Percentiles rank a stretch among this genome's conserved stretches.
Evolutionary conservation across 2,888 invertebrate species (phyloP).

Genomic region (Ferrisia virgata): DNA sequence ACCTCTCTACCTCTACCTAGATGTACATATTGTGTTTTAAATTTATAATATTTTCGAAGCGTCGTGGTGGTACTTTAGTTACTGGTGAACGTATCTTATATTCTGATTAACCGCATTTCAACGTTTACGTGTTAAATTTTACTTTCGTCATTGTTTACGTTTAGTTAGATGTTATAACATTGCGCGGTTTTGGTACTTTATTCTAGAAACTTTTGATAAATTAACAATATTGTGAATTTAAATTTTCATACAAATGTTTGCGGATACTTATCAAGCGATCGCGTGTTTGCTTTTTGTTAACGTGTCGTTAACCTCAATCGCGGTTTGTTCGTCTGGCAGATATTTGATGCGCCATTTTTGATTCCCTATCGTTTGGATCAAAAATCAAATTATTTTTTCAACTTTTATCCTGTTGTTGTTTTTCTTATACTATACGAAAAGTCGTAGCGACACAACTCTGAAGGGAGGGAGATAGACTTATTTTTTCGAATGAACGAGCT

Average conservation of each 20-base stretch:
- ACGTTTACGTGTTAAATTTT: not conserved
- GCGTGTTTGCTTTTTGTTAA: not conserved
- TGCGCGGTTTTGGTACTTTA: not conserved
- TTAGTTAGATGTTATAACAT: not conserved
- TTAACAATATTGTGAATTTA: not conserved
- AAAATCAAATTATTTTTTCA: no score
- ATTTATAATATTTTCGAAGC: not conserved
- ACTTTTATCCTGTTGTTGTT: no score
- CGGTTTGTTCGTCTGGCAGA: no score
- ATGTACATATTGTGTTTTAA: not conserved
- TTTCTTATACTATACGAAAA: no score
- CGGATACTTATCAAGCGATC: not conserved
- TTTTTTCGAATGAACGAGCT: no score
- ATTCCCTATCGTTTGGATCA: no score
- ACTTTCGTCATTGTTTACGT: not conserved
- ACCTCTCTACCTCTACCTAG: no score
- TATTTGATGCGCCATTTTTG: no score
- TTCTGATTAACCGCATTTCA: not conserved
- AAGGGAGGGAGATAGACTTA: no score
- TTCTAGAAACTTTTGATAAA: not conserved
- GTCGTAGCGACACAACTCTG: no score
- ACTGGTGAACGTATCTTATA: not conserved
- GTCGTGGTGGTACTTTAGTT: no score
- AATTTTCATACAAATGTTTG: not conserved
- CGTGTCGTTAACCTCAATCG: not conserved